These are phyloP conservation scores for Periophthalmus magnuspinnatus DNA, from an alignment of 2,797 vertebrate species.

Conservation along the genomic window DNA sequence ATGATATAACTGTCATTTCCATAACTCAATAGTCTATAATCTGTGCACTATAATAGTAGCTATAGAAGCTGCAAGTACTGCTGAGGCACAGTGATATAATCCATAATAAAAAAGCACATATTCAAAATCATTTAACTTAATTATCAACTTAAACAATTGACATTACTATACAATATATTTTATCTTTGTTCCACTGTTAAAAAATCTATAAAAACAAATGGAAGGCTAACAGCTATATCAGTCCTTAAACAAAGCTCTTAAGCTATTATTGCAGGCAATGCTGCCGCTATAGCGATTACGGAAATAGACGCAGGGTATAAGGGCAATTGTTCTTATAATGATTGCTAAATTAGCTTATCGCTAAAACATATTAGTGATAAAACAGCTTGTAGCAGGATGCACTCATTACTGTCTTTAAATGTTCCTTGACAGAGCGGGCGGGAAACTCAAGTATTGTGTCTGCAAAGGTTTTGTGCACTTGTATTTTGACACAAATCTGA, in stretches of 20 bases:
- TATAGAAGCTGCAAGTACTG: constrained; percentile 29
- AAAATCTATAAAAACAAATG: constrained; percentile 35
- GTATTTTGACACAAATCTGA: constrained; percentile 75
- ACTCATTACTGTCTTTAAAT: constrained; percentile 41
- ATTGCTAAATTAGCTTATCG: constrained; percentile 59
- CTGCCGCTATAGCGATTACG: constrained; percentile 53
- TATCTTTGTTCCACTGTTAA: not conserved
- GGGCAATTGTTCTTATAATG: constrained; percentile 52
- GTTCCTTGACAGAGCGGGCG: constrained; percentile 29
- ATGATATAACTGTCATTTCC: constrained; percentile 69
- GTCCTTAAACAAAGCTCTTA: constrained; percentile 34
- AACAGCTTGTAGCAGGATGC: constrained; percentile 52
- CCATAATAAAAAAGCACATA: constrained; percentile 25
- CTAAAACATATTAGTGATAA: constrained; percentile 53
- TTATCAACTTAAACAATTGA: constrained; percentile 2
- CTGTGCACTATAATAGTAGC: constrained; percentile 43
- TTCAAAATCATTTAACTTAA: constrained; percentile 29
- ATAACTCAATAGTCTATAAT: constrained; percentile 62
- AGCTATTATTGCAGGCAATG: constrained; percentile 45
- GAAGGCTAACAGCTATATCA: constrained; percentile 30
- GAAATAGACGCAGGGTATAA: constrained; percentile 52
- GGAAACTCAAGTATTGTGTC: constrained; percentile 48
- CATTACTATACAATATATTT: not conserved
- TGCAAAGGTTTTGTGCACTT: constrained; percentile 26
- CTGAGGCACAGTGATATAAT: constrained; percentile 29